Conservation (phyloP, 2,113 vertebrate genomes). For the Syngnathoides biaculeatus region DNA sequence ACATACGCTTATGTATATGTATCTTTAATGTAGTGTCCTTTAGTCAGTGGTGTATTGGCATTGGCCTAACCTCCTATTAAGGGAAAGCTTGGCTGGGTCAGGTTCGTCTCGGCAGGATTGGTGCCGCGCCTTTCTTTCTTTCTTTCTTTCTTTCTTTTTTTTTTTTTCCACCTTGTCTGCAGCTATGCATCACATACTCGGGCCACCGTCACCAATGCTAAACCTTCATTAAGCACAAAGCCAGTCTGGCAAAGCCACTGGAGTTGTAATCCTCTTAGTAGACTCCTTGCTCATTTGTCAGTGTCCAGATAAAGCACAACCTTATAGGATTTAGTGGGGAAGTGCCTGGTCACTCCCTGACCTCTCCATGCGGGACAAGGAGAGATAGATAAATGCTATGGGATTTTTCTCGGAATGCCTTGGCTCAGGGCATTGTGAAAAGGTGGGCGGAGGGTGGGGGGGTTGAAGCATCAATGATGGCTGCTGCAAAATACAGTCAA, state of each 20-base stretch:
- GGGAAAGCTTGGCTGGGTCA: conserved; percentile 31
- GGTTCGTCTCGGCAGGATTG: conserved; percentile 29
- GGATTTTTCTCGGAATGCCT: conserved; percentile 17
- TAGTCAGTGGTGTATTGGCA: conserved; percentile 2
- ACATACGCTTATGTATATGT: conserved; percentile 3
- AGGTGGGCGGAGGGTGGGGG: too few species aligned
- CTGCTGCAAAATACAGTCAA: neutral
- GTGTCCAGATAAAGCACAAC: conserved; percentile 80
- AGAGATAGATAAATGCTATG: conserved; percentile 8
- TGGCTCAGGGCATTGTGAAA: conserved; percentile 9
- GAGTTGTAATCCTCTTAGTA: conserved; percentile 77
- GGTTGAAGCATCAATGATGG: conserved; percentile 19
- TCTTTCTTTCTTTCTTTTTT: too few species aligned
- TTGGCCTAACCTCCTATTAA: conserved; percentile 17
- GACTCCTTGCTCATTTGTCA: conserved; percentile 73
- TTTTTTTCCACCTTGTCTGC: conserved; percentile 8
- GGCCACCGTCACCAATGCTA: conserved; percentile 20
- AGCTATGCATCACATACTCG: conserved; percentile 21
- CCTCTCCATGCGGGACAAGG: conserved; percentile 46
- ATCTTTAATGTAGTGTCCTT: conserved; percentile 7
- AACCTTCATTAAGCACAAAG: conserved; percentile 28
- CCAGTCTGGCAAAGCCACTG: conserved; percentile 48
- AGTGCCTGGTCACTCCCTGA: conserved; percentile 68
- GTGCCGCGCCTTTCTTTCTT: conserved; percentile 23
- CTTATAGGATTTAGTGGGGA: conserved; percentile 76